Evolutionary conservation across 2,797 vertebrate species (phyloP).

Genomic region (Natrix natrix): DNA sequence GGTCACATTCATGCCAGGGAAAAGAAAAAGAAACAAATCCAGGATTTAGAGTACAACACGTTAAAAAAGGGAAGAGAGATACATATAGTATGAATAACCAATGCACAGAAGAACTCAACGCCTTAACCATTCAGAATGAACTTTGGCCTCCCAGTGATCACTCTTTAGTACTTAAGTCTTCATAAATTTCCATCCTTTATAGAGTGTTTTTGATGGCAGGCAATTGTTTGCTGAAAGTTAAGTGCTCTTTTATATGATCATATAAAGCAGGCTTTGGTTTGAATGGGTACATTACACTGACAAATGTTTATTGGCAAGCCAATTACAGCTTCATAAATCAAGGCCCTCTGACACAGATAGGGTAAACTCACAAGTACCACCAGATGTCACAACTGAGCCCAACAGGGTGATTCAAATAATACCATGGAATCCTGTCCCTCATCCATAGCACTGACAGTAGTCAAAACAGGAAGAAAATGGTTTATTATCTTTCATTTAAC

Average conservation of each 20-base stretch:
- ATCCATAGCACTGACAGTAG: conserved; percentile 73
- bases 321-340: conserved; percentile 80
- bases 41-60: conserved; percentile 31
- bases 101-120: conserved; percentile 36
- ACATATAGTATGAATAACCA: conserved; percentile 26
- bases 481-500: conserved; percentile 79
- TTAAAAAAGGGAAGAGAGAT: conserved; percentile 29
- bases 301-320: conserved; percentile 81
- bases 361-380: conserved; percentile 78
- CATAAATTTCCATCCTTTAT: conserved; percentile 79
- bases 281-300: conserved; percentile 76
- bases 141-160: conserved; percentile 65
- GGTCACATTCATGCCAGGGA: conserved; percentile 24
- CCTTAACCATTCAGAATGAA: conserved; percentile 68
- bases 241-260: conserved; percentile 86
- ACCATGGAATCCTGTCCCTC: conserved; percentile 62
- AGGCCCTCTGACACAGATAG: conserved; percentile 75
- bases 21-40: conserved; percentile 23
- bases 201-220: conserved; percentile 81
- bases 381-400: conserved; percentile 66
- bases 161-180: conserved; percentile 67
- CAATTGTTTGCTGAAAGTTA: conserved; percentile 84
- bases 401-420: conserved; percentile 70
- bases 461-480: conserved; percentile 82
- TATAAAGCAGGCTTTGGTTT: conserved; percentile 76